Percentiles rank a stretch among this genome's conserved stretches.
phyloP scores from a whole-genome alignment of 2,797 vertebrate species.

The Carcharodon carcharias region DNA sequence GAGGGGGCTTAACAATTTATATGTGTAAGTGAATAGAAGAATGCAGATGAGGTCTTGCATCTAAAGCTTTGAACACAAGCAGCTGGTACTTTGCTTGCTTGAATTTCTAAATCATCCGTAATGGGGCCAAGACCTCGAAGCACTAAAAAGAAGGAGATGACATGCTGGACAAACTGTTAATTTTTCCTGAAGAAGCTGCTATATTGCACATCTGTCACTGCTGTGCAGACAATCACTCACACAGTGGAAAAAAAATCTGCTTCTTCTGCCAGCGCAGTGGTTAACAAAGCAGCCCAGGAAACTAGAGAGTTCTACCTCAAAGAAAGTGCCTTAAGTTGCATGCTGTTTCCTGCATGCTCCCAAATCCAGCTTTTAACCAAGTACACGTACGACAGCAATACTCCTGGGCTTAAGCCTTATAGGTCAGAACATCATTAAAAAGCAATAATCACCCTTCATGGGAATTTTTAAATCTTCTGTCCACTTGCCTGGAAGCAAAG shows the following conservation, averaged over 20 bases:
- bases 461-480: conserved; percentile 36
- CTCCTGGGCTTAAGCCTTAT: conserved; percentile 34
- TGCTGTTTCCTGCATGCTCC: conserved; percentile 14
- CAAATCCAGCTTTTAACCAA: conserved; percentile 33
- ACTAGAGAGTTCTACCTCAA: conserved; percentile 39
- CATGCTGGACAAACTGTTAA: conserved; percentile 92
- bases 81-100: conserved; percentile 68
- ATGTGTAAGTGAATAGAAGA: conserved; percentile 64
- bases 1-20: conserved; percentile 76
- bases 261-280: conserved; percentile 55
- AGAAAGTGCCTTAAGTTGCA: conserved; percentile 34
- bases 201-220: conserved; percentile 94
- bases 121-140: conserved; percentile 96
- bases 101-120: conserved; percentile 97
- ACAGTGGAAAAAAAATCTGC: conserved; percentile 51
- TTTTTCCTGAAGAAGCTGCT: conserved; percentile 83
- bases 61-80: conserved; percentile 63
- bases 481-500: conserved; percentile 32
- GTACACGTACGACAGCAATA: conserved; percentile 31
- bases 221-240: conserved; percentile 71
- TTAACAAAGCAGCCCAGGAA: conserved; percentile 56
- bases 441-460: conserved; percentile 37
- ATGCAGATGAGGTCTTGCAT: conserved; percentile 78
- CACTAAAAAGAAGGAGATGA: conserved; percentile 90
- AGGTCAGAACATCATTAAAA: conserved; percentile 38